Percentiles rank a stretch among this genome's conserved stretches.
These are phyloP conservation scores for Diacarnus erythraeanus DNA, from an alignment of 37 sponge, comb jelly and placozoan species.

Conservation along the genomic window DNA sequence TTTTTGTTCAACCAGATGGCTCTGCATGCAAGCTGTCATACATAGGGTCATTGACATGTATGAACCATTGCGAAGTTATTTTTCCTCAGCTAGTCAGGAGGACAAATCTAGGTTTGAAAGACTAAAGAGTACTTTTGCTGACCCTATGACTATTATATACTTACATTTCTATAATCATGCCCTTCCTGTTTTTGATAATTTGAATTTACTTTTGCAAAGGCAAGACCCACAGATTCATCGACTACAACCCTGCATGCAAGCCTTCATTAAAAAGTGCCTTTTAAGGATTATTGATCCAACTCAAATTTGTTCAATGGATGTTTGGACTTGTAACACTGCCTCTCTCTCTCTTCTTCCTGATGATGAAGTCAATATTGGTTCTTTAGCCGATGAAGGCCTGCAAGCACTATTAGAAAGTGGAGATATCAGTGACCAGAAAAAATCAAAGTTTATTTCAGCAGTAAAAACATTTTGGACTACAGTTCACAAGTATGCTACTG, in stretches of 20 bases:
- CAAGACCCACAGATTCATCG: no score
- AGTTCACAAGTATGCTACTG: slow-evolving; percentile 10
- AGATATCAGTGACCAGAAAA: neutral
- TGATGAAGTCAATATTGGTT: slow-evolving; percentile 6
- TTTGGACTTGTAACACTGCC: slow-evolving; percentile 3
- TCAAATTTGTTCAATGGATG: neutral
- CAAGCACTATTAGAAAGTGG: neutral
- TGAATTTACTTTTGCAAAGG: neutral
- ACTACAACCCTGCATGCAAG: neutral
- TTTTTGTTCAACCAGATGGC: no score
- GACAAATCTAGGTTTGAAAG: no score
- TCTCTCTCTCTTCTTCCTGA: neutral
- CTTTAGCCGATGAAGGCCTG: neutral
- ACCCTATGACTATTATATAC: no score
- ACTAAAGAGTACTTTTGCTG: no score
- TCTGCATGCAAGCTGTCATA: no score
- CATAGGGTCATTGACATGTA: no score
- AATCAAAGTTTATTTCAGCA: no score
- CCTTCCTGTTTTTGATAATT: neutral
- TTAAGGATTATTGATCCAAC: slow-evolving; percentile 7
- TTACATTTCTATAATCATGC: no score
- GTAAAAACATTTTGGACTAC: no score
- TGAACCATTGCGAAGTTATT: no score
- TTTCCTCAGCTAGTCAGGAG: no score
- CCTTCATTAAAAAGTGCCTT: slow-evolving; percentile 1